Evolutionary conservation across 2,888 invertebrate species (phyloP), one percentile per base, ranked within the genome.

Genomic region (Calliphora vomitoria): DNA sequence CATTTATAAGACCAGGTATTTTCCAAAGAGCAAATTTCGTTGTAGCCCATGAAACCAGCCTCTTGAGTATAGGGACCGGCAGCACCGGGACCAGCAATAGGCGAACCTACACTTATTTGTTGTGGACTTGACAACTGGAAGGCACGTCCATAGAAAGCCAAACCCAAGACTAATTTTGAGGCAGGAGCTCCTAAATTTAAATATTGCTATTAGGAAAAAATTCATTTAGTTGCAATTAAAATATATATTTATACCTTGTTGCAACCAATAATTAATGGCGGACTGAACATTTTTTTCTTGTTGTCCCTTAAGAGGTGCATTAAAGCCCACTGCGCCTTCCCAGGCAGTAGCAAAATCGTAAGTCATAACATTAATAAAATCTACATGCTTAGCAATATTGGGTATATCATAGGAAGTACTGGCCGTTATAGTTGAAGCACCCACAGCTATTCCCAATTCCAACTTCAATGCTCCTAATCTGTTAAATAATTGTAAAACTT

Each of bases 211-310:
- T 20, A 18, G 8, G 18, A 0, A 88, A 0, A 88, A 82, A 8
- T 53, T 20, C 0, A 8, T 25, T n/a, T 3, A 5, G 1, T 58
- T 13, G 13, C 10, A 20, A 10, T 15, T n/a, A n/a, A 4, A n/a
- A 15, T n/a, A 13, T 50, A 4, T 8, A 44, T 44, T 50, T 50
- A 11, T 31, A 89, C 98, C 98, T 93, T 96, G 95, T 86, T 95
- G 94, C 15, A 98, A 95, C 98, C 98, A 98, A 93, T 98, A 97
- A 92, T 96, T 95, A 38, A 98, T 97, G 0, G 98, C 96, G 92
- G 95, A 97, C 93, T 98, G 97, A 20, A 97, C 96, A 93, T 98
- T 98, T 6, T 96, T 96, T 6, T 94, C 95, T 90, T 97, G 96
- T 85, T 95, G 25, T 0, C 90, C 90, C 4, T 31, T n/a, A 10